phyloP scores from a whole-genome alignment of 2,888 invertebrate species.

The Pristionchus japonicus region DNA sequence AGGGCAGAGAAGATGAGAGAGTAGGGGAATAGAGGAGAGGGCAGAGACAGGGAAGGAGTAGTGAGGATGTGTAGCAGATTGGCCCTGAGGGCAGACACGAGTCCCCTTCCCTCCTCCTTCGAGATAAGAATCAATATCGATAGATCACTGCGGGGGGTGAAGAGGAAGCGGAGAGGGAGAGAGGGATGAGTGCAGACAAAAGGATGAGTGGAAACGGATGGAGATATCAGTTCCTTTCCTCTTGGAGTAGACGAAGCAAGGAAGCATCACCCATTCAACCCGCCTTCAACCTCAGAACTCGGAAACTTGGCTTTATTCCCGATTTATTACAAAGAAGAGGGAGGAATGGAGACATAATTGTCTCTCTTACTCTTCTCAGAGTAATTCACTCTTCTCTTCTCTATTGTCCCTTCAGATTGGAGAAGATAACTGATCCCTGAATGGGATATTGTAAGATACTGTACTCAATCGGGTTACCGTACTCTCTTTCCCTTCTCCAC shows the following conservation, averaged over 20 bases:
- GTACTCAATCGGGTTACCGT: not conserved
- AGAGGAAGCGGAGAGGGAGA: not conserved
- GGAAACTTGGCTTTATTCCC: constrained; percentile 35
- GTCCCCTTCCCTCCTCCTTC: not conserved
- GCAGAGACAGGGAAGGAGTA: not conserved
- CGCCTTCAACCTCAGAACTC: not conserved
- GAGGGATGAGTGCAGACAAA: not conserved
- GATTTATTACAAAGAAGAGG: not conserved
- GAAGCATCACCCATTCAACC: not conserved
- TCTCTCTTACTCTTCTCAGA: not conserved
- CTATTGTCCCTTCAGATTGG: constrained; percentile 22
- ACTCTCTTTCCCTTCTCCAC: not conserved
- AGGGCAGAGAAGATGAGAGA: not conserved
- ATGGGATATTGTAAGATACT: not conserved
- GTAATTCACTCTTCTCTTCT: not conserved
- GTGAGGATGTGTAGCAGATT: not conserved
- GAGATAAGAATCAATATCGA: constrained; percentile 38
- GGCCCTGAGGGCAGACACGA: not conserved
- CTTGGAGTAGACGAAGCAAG: too few species aligned
- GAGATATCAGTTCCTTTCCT: not conserved
- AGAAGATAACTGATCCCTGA: constrained; percentile 24
- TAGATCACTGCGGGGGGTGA: constrained; percentile 23
- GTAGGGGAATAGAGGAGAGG: too few species aligned
- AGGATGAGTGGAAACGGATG: not conserved
- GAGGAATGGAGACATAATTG: not conserved